Base-by-base conservation (phyloP, 2,797 vertebrate genomes). In the Bufotes viridis region DNA sequence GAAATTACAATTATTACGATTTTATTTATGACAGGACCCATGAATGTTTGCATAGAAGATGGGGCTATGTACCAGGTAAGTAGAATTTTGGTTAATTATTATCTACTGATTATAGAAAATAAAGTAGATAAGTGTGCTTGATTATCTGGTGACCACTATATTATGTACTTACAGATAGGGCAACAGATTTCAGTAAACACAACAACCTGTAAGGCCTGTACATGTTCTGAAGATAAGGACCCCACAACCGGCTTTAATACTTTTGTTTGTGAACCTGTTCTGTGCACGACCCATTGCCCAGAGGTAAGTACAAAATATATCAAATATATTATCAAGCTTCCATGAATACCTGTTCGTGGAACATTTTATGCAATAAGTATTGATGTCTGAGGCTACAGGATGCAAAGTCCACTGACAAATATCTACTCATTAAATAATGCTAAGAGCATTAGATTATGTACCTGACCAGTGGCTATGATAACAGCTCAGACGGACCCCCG, bases 21-120 rank as follows among this genome's bases (percentile, higher is more conserved):
- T 9, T 29, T 0, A n/a, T 78, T 55, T 57, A 29, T 76, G 49
- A 86, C 34, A 88, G 87, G 18, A 49, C 82, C 82, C 61, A 85
- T 85, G 87, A 24, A 88, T 85, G 78, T 88, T 14, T 88, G 87
- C 34, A 29, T 81, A 80, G 20, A n/a, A 10, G 29, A 85, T 81
- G 87, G 83, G 11, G 53, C 34, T 55, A 6, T 85, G 10, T 88
- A 88, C 42, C 34, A 88, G 87, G 87, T 88, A 88, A 81, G 63
- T 76, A 5, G 11, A 78, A 24, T 65, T 34, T 11, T 80, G 0
- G 0, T 29, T n/a, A 22, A 29, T 18, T 20, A 26, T 11, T 17
- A 58, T 17, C 55, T 80, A 18, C 26, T 1, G 18, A 9, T 26
- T 7, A 79, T 79, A 12, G 2, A 22, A 74, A n/a, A 42, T 12